Base-by-base conservation (phyloP, 2,797 vertebrate species). In the Gobio occitaniae region DNA sequence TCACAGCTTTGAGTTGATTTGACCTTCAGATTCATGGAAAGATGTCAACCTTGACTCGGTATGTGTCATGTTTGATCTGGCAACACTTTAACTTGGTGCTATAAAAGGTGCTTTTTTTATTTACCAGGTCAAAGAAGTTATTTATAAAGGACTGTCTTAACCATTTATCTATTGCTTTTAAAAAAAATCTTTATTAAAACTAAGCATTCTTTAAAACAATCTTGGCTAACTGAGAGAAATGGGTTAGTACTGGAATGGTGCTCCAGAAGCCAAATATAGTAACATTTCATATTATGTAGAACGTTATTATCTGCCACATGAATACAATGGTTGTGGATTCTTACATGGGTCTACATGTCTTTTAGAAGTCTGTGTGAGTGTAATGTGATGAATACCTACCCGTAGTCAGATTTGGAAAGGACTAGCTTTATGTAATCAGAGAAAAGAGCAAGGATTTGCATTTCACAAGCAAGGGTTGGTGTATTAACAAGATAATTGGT, bases 1-100 rank as follows among this genome's bases (percentile, higher is more conserved):
- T 85, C 84, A 80, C 84, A 85, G 68, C 11, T 85, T 44, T 80
- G 44, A 54, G 68, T 85, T 74, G 68, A 61, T 59, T 59, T 81
- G 32, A 81, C 65, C 79, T 81, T n/a, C 38, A 32, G 6, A 3
- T 36, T 52, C 47, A 68, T 59, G 16, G 17, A 59, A 32, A n/a
- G 7, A 70, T 77, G 17, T n/a, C 38, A 44, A 36, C 36, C 50
- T 84, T 47, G 48, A 41, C 50, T 68, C 12, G 13, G 47, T 19
- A 80, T 52, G 71, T 83, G 59, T 76, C 15, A 48, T 75, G 81
- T 83, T 83, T 75, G 21, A 83, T 75, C 47, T 75, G 59, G 70
- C 56, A 65, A 36, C 44, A 38, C 8, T 63, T 11, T 48, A 36
- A 65, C 63, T 16, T 29, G 6, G 7, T 48, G 16, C 29, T 54